These are phyloP conservation scores for Columba guinea DNA, from an alignment of 2,797 vertebrate genomes.

Conservation along the genomic window DNA sequence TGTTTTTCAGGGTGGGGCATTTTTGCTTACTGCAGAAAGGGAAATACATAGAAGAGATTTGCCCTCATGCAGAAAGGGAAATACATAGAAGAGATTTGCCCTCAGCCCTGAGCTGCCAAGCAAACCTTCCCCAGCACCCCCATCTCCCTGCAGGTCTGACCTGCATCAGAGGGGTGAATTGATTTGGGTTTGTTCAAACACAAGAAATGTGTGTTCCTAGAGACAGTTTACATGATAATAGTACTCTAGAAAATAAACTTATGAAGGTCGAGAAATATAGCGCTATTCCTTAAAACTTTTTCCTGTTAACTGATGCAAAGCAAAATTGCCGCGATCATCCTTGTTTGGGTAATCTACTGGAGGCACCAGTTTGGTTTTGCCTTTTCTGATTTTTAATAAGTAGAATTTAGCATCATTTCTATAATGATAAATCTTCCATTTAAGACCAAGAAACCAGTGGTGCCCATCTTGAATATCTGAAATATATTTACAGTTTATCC, in stretches of 20 bases:
- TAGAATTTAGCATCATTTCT: background rate
- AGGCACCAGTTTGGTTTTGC: background rate
- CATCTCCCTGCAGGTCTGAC: background rate
- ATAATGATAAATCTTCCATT: background rate
- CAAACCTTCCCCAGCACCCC: background rate
- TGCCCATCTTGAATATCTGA: background rate
- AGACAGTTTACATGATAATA: background rate
- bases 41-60: background rate
- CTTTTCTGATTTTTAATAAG: background rate
- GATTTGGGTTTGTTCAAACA: background rate
- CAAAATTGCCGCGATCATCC: background rate
- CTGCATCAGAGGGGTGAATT: background rate
- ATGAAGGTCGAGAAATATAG: background rate
- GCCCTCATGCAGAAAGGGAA: background rate
- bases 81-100: background rate
- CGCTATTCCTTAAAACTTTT: background rate
- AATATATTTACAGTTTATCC: conserved; percentile 6
- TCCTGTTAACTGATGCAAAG: background rate
- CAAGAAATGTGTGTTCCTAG: background rate
- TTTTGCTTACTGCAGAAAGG: background rate
- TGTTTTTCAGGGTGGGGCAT: background rate
- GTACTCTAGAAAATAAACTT: background rate
- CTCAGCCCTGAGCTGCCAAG: background rate
- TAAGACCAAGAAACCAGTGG: background rate
- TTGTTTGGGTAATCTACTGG: background rate